Evolutionary conservation across 2,888 invertebrate genomes (phyloP).

Genomic region (Neoitamus cyanurus): DNA sequence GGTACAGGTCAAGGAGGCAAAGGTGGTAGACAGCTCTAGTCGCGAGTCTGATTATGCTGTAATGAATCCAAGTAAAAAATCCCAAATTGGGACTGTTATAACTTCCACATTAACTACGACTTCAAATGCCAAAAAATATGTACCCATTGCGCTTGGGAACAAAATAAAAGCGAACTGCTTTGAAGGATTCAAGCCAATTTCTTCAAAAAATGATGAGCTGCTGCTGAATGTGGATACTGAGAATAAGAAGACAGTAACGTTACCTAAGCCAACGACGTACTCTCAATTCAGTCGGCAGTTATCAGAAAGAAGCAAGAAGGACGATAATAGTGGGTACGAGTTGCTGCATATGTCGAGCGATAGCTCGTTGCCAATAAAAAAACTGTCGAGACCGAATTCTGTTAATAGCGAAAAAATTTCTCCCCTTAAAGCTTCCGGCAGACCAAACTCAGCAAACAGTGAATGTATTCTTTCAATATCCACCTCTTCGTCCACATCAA

Average conservation of each 20-base stretch:
- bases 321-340: constrained; percentile 59
- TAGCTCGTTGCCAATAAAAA: constrained; percentile 57
- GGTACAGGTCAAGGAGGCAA: background rate
- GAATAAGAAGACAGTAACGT: constrained; percentile 53
- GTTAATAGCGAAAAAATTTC: constrained; percentile 62
- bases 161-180: constrained; percentile 42
- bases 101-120: constrained; percentile 1
- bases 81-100: constrained; percentile 24
- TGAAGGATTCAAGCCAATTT: constrained; percentile 54
- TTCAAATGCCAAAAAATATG: constrained; percentile 12
- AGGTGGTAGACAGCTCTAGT: constrained; percentile 49
- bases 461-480: constrained; percentile 56
- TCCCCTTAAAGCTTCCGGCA: constrained; percentile 54
- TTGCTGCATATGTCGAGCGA: constrained; percentile 62
- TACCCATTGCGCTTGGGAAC: constrained; percentile 38
- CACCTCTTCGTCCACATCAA: constrained; percentile 56
- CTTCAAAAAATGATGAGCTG: constrained; percentile 50
- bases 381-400: constrained; percentile 62
- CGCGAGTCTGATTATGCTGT: constrained; percentile 67
- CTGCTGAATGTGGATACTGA: background rate
- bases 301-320: constrained; percentile 50
- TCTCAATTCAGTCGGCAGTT: constrained; percentile 55
- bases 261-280: constrained; percentile 46
- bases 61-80: constrained; percentile 61
- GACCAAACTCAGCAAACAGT: constrained; percentile 59